Evolutionary conservation across 2,888 invertebrate species (phyloP), one percentile per base, ranked within the genome.

Genomic region (Hypomecis punctinalis): DNA sequence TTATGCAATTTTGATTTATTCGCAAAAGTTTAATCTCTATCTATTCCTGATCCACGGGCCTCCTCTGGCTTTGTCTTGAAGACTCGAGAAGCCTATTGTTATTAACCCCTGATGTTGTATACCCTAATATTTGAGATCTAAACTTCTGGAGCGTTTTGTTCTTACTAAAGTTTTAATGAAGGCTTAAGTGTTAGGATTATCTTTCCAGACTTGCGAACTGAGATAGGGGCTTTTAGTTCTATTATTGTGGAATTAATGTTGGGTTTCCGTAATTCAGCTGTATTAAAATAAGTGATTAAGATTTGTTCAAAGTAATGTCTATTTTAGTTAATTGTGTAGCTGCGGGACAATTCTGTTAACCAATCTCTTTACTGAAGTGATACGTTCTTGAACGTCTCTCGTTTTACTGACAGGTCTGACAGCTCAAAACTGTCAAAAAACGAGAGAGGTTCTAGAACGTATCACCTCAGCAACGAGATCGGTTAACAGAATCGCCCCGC

Each of bases 111-210:
- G 37, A 60, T 60, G 55, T 65, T 65, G 65, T 65, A 56, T 48
- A 47, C 55, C 53, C 57, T 61, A 61, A 65, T 64, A 64, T 61
- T 65, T 65, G 61, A 56, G 61, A 47, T 56, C 57, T 35, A 42
- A 65, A 65, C 55, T 55, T 65, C 47, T 47, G n/a, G 13, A 57
- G 46, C 60, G 60, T 64, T 60, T 64, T 60, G 64, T 60, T 56
- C 59, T 45, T 49, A 55, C 45, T 46, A 57, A 65, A 65, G 61
- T 65, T 65, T 65, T 65, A 65, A 65, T 65, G 61, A 61, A 65
- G 57, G 56, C 56, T 65, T 65, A 57, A 65, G 57, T 57, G 57
- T 48, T 61, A 51, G 65, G 65, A 65, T 65, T 65, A 65, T 65
- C 65, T 65, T 61, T 61, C 65, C 55, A 65, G 65, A 60, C 60